A percentile compares a stretch with the other conserved stretches of the same genome.
Evolutionary conservation across 2,888 invertebrate genomes (phyloP).

Genomic region (Rhabditoides inermis): DNA sequence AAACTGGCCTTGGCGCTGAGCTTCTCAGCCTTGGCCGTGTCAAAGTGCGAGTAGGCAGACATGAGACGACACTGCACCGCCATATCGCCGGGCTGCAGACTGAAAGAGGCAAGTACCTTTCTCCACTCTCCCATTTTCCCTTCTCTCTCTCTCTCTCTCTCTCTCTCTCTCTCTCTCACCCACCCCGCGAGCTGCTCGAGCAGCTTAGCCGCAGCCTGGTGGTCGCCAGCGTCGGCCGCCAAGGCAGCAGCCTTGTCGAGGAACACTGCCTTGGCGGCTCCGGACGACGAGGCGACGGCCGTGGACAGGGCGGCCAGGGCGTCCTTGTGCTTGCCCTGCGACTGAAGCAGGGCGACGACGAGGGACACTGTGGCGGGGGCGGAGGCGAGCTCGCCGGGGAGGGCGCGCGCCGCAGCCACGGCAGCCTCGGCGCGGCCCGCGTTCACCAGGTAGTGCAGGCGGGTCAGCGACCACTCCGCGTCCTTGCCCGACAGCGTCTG

Average conservation of each 20-base stretch:
- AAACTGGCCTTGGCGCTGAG: conserved; percentile 19
- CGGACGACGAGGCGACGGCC: conserved; percentile 11
- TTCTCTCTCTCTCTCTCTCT: neutral
- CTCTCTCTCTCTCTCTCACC: neutral
- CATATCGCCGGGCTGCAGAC: conserved; percentile 63
- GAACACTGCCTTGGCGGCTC: conserved; percentile 9
- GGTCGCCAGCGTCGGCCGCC: conserved; percentile 13
- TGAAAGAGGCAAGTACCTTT: conserved; percentile 1
- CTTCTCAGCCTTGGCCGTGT: conserved; percentile 70
- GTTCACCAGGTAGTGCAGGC: conserved; percentile 17
- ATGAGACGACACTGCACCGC: conserved; percentile 80
- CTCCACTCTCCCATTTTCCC: neutral
- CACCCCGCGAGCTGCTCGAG: conserved; percentile 20
- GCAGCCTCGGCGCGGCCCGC: conserved; percentile 7
- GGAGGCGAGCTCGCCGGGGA: too few species aligned
- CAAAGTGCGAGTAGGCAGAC: conserved; percentile 71
- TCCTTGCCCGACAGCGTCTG: conserved; percentile 10
- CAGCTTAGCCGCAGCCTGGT: conserved; percentile 14
- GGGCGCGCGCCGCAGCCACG: conserved; percentile 6
- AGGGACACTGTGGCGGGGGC: neutral
- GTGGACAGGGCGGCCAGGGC: too few species aligned
- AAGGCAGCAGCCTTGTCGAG: conserved; percentile 20
- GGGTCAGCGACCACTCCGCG: conserved; percentile 9
- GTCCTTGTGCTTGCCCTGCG: neutral
- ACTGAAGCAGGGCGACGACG: neutral